Evolutionary conservation across 92 coral and sea anemone species (phyloP), one percentile per base, ranked within the genome.

Genomic region (Diadumene lineata): DNA sequence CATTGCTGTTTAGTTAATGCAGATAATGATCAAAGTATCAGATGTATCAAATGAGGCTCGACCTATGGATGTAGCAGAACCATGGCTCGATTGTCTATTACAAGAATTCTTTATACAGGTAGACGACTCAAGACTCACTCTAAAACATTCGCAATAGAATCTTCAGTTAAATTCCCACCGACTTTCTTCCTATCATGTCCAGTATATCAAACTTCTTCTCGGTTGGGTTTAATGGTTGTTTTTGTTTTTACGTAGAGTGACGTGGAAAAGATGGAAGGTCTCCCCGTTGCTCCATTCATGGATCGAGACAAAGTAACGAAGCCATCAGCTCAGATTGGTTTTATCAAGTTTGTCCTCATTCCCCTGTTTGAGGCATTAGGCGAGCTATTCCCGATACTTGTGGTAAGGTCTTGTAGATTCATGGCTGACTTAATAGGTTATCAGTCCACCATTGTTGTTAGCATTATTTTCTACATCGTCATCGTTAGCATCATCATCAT

Each of bases 271-370:
- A 77, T 91, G 73, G 97, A 91, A 43, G 97, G 97, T 0, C 62
- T 91, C 19, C 97, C 97, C 17, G 97, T 91, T 7, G 97, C 97
- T 7, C 97, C 97, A 8, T 91, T 91, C 65, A 91, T 91, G 97
- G 97, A 91, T 81, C 88, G 97, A 81, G 92, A 91, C 43, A 91
- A 91, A 92, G 97, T 87, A 31, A 91, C 97, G 24, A 91, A 91
- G 57, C 92, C 97, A 0, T 91, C 97, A 2, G 97, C 97, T 2
- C 97, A 91, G 73, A 91, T 91, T 75, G 97, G 97, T 21, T 91
- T 91, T 61, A 91, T 91, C 21, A 89, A 82, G 50, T 91, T 91
- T 55, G 92, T 91, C 31, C 76, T 91, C 19, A 83, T 87, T 30
- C 97, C 97, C 0, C 78, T 91, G 44, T 91, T 91, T 58, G 97